Base-by-base conservation (phyloP, 2,113 vertebrate genomes). In the Calypte anna region DNA sequence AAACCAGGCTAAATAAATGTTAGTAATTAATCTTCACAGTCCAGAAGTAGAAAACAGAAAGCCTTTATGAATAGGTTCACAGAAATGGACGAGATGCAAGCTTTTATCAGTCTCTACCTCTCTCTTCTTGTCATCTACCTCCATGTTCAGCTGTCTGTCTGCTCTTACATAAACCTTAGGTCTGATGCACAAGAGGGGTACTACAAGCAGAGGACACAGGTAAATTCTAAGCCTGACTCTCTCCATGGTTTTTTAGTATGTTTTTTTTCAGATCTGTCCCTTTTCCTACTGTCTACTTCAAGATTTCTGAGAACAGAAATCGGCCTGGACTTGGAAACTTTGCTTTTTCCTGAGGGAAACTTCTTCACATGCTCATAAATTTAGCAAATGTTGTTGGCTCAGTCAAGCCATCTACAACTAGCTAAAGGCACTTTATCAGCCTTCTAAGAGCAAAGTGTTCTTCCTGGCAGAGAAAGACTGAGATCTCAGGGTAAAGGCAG, bases 131-230 rank as follows among this genome's bases (percentile, higher is more conserved):
- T 58, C 23, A 20, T 24, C n/a, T 62, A 58, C 31, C 24, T 21
- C 21, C 17, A 58, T 68, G 27, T 38, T 62, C 57, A 62, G 1
- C 23, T 86, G 3, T 19, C 7, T 44, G 12, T 50, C 61, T 90
- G 10, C 25, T 75, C 10, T 58, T 66, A 36, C 6, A 30, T 15
- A 63, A 75, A 53, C 24, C 50, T 44, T 75, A 19, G 12, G 6
- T 66, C 57, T 79, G 43, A 38, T 16, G n/a, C 2, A 7, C 14
- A 24, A 27, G 21, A 63, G 25, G 9, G 5, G 12, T n/a, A 33
- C 50, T 68, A n/a, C 25, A 72, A 14, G 27, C 3, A 0, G 0
- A 82, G 30, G 20, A 28, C 9, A 50, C 1, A 6, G 11, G 14
- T 30, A 73, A 73, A 69, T 77, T 55, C 44, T 43, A 86, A 77